phyloP scores from a whole-genome alignment of 2,113 vertebrate species.

The Paracyprichromis sp. region DNA sequence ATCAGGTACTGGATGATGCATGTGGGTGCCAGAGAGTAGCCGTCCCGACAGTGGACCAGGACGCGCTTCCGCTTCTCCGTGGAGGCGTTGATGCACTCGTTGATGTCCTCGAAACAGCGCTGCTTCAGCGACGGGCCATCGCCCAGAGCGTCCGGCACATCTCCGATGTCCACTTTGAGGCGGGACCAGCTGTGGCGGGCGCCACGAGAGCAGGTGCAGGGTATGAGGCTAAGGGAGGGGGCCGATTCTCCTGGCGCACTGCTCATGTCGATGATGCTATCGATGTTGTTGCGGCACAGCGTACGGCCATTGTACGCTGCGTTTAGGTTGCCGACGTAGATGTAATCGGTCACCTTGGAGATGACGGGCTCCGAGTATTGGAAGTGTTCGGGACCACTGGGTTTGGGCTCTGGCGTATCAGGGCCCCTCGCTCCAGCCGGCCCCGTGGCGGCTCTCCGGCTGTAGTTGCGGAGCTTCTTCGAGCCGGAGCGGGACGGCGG shows the following conservation, averaged over 20 bases:
- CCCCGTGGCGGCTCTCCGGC: conserved; percentile 52
- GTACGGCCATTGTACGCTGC: conserved; percentile 65
- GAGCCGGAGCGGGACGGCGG: conserved; percentile 61
- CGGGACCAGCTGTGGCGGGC: conserved; percentile 75
- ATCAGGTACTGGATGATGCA: conserved; percentile 77
- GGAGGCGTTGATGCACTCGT: conserved; percentile 72
- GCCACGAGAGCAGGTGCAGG: conserved; percentile 67
- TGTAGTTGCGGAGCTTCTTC: conserved; percentile 68
- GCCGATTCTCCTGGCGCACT: conserved; percentile 56
- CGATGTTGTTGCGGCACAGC: conserved; percentile 73
- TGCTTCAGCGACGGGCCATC: conserved; percentile 56
- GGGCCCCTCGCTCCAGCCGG: conserved; percentile 32
- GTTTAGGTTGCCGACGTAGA: conserved; percentile 74
- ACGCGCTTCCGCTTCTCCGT: conserved; percentile 72
- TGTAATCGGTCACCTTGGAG: conserved; percentile 71
- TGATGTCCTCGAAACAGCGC: conserved; percentile 74
- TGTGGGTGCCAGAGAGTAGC: conserved; percentile 71
- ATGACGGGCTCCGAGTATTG: conserved; percentile 71
- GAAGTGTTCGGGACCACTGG: conserved; percentile 43
- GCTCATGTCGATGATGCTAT: conserved; percentile 77
- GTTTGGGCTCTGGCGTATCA: conserved; percentile 19
- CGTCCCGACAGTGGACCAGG: conserved; percentile 76
- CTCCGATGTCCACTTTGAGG: conserved; percentile 72
- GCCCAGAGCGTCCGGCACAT: conserved; percentile 37
- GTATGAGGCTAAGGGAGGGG: conserved; percentile 61